phyloP scores from a whole-genome alignment of 2,888 invertebrate species.

The Hydroisotoma schaefferi region DNA sequence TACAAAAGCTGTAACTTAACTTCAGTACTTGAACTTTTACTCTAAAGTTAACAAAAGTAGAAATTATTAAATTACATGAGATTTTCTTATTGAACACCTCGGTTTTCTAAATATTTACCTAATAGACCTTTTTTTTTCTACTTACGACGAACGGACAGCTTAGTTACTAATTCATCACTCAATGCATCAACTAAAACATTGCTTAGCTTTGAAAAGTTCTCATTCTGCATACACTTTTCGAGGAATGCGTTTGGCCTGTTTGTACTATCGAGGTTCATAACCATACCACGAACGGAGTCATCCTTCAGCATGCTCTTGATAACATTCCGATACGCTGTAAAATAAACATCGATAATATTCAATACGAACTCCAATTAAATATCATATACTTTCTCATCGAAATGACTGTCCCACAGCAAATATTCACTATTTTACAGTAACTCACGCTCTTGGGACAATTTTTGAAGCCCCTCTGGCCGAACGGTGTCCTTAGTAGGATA shows the following conservation, averaged over 20 bases:
- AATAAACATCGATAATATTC: not conserved
- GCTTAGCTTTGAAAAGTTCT: constrained; percentile 1
- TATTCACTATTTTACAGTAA: not conserved
- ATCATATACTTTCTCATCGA: too few relatives aligned
- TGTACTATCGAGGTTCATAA: not conserved
- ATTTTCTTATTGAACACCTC: too few relatives aligned
- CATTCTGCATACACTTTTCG: not conserved
- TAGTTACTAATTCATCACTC: not conserved
- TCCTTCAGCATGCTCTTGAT: not conserved
- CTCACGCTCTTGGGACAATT: not conserved
- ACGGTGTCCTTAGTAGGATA: constrained; percentile 34
- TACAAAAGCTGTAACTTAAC: too few relatives aligned
- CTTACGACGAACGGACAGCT: not conserved
- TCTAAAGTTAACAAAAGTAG: too few relatives aligned
- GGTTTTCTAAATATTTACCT: too few relatives aligned
- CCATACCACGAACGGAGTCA: not conserved
- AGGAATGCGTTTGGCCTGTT: not conserved
- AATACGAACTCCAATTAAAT: too few relatives aligned
- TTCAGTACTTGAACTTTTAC: too few relatives aligned
- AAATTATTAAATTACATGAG: too few relatives aligned
- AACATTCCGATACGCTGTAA: not conserved
- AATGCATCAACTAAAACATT: not conserved
- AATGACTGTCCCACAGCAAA: too few relatives aligned
- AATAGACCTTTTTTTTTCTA: too few relatives aligned
- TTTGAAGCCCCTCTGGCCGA: constrained; percentile 11